Conservation (phyloP, 2,797 vertebrate species). For the Chelmon rostratus region DNA sequence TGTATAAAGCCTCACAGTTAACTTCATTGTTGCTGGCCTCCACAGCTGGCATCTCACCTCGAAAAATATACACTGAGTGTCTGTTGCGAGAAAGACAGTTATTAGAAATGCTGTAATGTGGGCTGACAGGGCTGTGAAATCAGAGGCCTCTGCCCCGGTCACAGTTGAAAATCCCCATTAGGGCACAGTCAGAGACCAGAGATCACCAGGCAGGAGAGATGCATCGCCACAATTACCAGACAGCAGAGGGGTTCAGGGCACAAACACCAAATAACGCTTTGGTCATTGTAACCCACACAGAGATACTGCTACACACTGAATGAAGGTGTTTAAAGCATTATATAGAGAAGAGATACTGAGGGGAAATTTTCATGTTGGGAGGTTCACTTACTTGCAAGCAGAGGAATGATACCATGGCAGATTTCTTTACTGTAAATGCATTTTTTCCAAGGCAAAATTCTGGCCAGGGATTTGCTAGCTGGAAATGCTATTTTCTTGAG, state of each 20-base stretch:
- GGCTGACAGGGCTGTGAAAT: constrained; percentile 78
- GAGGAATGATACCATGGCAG: neutral
- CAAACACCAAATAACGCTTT: constrained; percentile 22
- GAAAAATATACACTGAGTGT: constrained; percentile 34
- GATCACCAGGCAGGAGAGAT: constrained; percentile 54
- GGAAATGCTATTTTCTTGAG: constrained; percentile 30
- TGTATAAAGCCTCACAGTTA: constrained; percentile 20
- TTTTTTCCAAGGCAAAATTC: constrained; percentile 13
- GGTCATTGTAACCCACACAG: constrained; percentile 1
- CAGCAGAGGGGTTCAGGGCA: constrained; percentile 28
- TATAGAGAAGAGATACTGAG: constrained; percentile 3
- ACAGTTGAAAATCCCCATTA: constrained; percentile 76
- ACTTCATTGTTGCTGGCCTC: constrained; percentile 58
- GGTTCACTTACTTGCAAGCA: neutral
- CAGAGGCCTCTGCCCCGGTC: constrained; percentile 63
- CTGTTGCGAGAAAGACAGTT: constrained; percentile 53
- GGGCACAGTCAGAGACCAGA: constrained; percentile 51
- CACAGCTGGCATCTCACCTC: constrained; percentile 45
- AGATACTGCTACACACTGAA: neutral
- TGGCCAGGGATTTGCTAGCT: constrained; percentile 23
- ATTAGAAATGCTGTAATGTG: constrained; percentile 62
- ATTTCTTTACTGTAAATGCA: constrained; percentile 36
- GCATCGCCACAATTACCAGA: constrained; percentile 41
- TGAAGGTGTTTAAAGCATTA: neutral
- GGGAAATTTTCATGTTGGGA: neutral